These are phyloP conservation scores for Myiagra hebetior DNA, from an alignment of 2,113 vertebrate genomes.

Conservation along the genomic window DNA sequence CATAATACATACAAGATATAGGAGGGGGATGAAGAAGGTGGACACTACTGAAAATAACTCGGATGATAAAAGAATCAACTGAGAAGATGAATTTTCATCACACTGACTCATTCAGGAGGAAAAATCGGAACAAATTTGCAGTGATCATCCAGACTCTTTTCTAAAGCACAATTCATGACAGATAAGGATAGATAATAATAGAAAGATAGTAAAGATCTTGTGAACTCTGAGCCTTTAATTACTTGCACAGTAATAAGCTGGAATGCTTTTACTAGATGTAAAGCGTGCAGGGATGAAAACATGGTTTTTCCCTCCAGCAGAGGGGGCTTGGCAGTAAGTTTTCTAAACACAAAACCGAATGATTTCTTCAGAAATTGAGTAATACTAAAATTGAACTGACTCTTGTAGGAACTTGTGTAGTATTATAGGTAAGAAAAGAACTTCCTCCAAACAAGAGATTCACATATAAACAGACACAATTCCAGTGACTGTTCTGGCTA, in stretches of 20 bases:
- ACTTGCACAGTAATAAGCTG: background rate
- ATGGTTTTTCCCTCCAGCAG: background rate
- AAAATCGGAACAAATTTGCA: background rate
- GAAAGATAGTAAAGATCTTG: background rate
- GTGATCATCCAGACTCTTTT: background rate
- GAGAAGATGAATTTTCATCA: background rate
- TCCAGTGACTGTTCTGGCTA: background rate
- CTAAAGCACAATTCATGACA: background rate
- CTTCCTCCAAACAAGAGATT: background rate
- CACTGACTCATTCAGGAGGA: background rate
- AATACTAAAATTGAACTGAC: background rate
- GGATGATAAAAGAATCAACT: background rate
- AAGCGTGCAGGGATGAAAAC: background rate
- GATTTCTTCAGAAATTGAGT: slow-evolving; percentile 35
- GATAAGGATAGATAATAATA: background rate
- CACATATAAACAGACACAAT: background rate
- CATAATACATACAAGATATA: background rate
- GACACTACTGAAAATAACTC: background rate
- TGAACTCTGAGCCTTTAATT: background rate
- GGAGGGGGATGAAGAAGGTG: background rate
- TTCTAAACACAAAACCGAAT: background rate
- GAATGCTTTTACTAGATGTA: background rate
- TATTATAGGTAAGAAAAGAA: background rate
- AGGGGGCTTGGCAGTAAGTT: slow-evolving; percentile 30
- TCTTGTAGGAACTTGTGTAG: background rate